Conservation (phyloP, 2,113 vertebrate species). For the Riparia riparia region DNA sequence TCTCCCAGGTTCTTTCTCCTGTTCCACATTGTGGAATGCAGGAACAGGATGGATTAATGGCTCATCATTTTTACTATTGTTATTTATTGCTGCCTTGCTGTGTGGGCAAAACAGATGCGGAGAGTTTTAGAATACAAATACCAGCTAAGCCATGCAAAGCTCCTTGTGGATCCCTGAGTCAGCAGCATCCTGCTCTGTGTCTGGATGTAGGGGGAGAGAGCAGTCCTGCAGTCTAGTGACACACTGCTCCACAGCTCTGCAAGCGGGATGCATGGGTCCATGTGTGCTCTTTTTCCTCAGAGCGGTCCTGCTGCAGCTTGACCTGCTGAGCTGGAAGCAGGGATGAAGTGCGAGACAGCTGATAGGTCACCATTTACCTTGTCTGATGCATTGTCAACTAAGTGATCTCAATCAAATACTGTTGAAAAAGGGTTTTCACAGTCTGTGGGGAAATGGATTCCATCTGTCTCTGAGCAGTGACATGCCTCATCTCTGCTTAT, state of each 20-base stretch:
- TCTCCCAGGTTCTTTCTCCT: neutral
- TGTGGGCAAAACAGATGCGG: neutral
- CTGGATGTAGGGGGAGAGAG: neutral
- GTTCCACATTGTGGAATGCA: neutral
- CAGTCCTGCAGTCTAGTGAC: neutral
- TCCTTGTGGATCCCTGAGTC: neutral
- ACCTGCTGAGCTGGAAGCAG: neutral
- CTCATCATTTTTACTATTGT: neutral
- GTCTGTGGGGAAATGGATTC: neutral
- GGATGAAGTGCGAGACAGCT: neutral
- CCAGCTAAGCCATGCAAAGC: neutral
- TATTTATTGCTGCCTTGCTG: neutral
- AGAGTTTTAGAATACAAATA: conserved; percentile 9
- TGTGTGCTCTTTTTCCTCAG: neutral
- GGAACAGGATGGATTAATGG: neutral
- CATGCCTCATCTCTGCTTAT: neutral
- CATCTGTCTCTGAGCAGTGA: neutral
- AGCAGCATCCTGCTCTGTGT: neutral
- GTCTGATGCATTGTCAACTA: neutral
- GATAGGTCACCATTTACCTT: neutral
- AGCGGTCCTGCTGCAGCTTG: neutral
- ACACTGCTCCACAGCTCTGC: neutral
- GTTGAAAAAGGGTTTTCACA: neutral
- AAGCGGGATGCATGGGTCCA: neutral
- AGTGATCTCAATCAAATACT: neutral